Percentiles rank a stretch among this genome's conserved stretches.
These are phyloP conservation scores for Thunnus albacares DNA, from an alignment of 2,797 vertebrate species.

Conservation along the genomic window DNA sequence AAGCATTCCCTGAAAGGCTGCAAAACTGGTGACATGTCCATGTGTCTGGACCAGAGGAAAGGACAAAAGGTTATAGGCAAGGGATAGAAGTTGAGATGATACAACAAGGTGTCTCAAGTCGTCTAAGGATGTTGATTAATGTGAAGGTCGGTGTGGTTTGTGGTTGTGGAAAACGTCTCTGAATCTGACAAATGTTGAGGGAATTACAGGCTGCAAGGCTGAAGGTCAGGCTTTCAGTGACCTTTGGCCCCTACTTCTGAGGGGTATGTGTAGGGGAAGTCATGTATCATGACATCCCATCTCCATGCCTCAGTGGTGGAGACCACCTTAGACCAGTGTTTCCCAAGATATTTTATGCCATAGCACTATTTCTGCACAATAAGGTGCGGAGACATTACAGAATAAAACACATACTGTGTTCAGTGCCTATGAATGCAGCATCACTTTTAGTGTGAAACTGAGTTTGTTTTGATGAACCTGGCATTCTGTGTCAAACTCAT, in stretches of 20 bases:
- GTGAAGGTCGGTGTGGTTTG: slow-evolving; percentile 34
- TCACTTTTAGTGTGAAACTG: not conserved
- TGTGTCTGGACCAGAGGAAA: slow-evolving; percentile 66
- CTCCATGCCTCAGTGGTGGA: slow-evolving; percentile 6
- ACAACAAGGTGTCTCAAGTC: not conserved
- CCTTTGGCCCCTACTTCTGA: slow-evolving; percentile 30
- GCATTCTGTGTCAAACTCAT: slow-evolving; percentile 3
- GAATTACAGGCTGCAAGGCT: slow-evolving; percentile 56
- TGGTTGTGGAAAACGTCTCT: slow-evolving; percentile 34
- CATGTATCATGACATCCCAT: slow-evolving; percentile 25
- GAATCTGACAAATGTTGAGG: slow-evolving; percentile 52
- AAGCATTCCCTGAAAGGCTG: slow-evolving; percentile 87
- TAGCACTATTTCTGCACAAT: not conserved
- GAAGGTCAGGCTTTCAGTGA: slow-evolving; percentile 58
- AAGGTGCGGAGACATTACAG: not conserved
- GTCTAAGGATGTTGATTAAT: slow-evolving; percentile 45
- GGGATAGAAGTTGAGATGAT: not conserved
- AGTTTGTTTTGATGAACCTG: slow-evolving; percentile 4
- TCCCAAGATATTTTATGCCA: not conserved
- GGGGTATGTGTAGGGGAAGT: slow-evolving; percentile 30
- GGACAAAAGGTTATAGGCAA: slow-evolving; percentile 7
- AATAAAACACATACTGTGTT: not conserved
- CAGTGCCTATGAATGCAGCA: not conserved
- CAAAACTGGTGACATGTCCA: slow-evolving; percentile 74
- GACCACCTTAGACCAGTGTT: slow-evolving; percentile 9